Base-by-base conservation (phyloP, 2,113 vertebrate genomes). In the Odontophorus gujanensis region DNA sequence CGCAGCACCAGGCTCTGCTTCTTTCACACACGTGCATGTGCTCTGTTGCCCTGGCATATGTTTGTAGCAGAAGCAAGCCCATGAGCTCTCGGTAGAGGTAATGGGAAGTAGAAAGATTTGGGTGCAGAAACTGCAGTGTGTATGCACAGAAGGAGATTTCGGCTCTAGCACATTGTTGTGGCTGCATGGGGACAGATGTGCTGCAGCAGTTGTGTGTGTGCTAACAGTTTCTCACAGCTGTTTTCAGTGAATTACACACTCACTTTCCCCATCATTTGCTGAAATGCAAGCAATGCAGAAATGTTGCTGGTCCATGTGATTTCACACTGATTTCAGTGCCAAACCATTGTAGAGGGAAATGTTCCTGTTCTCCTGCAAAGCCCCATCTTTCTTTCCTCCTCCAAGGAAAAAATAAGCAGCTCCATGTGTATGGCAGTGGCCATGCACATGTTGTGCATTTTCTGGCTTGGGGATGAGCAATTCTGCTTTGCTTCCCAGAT, bases 401-500 rank as follows among this genome's bases (percentile, higher is more conserved):
- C 7, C 24, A 24, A 8, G 57, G n/a, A 58, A 38, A 38, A 90
- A 38, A 0, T 42, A 58, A 30, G 63, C 55, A 83, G 42, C 72
- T 66, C 28, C 28, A 15, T 51, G 2, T 26, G 3, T n/a, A 18
- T 79, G 62, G 73, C 51, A 34, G 0, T 2, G 48, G 30, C 62
- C n/a, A 3, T 34, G 47, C 45, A 65, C 77, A 32, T 12, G 11
- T 63, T 6, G 9, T 65, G 83, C 36, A 51, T 79, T 90, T 92
- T 73, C 55, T 32, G 26, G 16, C 83, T 51, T 80, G 76, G 2
- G 3, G 36, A 40, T 40, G 40, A 77, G 43, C 43, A 53, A 66
- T 69, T 85, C n/a, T 67, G 61, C 57, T 80, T 86, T 90, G 65
- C 73, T 90, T 90, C 55, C 50, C 68, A 47, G 83, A 47, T n/a